phyloP scores from a whole-genome alignment of 2,888 invertebrate species.

The Epistrophe eligans region DNA sequence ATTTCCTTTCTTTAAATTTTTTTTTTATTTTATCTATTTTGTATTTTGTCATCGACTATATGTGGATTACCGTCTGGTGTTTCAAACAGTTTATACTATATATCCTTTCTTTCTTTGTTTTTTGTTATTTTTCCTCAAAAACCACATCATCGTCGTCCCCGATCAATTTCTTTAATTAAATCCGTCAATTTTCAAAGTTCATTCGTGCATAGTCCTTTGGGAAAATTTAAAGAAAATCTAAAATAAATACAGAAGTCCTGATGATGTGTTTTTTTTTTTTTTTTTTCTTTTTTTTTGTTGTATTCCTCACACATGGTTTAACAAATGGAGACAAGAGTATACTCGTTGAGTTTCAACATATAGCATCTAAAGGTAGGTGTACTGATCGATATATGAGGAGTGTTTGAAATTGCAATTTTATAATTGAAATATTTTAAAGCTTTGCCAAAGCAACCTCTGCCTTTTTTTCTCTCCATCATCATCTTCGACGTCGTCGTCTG shows the following conservation, averaged over 20 bases:
- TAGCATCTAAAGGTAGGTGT: background rate
- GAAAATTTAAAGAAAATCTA: constrained; percentile 42
- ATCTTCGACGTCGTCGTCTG: background rate
- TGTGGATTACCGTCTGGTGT: constrained; percentile 35
- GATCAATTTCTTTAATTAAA: constrained; percentile 75
- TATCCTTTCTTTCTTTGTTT: constrained; percentile 20
- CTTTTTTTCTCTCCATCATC: background rate
- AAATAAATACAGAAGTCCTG: constrained; percentile 45
- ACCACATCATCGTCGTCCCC: constrained; percentile 50
- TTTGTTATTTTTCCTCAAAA: constrained; percentile 15
- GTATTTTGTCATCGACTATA: constrained; percentile 32
- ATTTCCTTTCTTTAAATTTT: constrained; percentile 48
- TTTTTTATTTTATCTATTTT: constrained; percentile 3
- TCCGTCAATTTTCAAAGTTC: constrained; percentile 69
- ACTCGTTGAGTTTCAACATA: background rate
- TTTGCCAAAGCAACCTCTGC: constrained; percentile 12
- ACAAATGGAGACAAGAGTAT: background rate
- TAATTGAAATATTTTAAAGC: constrained; percentile 67
- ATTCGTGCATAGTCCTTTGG: constrained; percentile 62
- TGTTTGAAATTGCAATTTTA: constrained; percentile 66
- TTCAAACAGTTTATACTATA: constrained; percentile 17
- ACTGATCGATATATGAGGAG: constrained; percentile 24
- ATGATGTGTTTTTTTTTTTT: background rate
- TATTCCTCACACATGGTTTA: constrained; percentile 9
- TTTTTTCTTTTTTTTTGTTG: background rate